A percentile compares a stretch with the other conserved stretches of the same genome.
Conservation (phyloP, 2,113 vertebrate genomes). For the Rhynchomys soricoides region DNA sequence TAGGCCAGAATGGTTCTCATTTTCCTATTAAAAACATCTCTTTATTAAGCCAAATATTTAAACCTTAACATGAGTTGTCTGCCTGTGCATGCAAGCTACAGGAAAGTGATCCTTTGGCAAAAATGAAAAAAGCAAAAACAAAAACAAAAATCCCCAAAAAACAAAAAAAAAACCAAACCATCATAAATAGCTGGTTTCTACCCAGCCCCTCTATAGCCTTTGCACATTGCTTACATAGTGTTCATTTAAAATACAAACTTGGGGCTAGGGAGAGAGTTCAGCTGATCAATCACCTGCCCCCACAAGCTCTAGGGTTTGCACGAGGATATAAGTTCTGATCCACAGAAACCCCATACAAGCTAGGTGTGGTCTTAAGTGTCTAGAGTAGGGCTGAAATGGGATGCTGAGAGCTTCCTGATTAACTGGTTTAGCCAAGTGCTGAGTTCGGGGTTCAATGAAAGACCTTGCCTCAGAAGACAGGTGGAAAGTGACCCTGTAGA, state of each 20-base stretch:
- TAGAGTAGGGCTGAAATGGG: neutral
- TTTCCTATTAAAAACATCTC: neutral
- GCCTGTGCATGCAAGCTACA: neutral
- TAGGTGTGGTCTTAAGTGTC: neutral
- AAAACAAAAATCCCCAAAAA: neutral
- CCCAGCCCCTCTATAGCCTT: accelerated
- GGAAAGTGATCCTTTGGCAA: neutral
- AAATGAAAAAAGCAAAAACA: neutral
- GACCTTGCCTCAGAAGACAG: neutral
- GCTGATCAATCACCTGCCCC: neutral
- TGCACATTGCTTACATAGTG: neutral
- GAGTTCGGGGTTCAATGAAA: neutral
- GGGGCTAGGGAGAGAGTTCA: neutral
- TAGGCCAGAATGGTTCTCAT: neutral
- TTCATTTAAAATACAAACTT: neutral
- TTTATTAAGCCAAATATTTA: neutral
- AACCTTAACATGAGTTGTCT: neutral
- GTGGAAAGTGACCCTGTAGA: too few species aligned
- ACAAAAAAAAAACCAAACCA: too few species aligned
- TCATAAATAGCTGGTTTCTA: neutral
- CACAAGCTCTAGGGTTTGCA: neutral
- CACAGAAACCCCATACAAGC: neutral
- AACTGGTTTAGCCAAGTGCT: neutral
- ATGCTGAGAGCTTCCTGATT: neutral
- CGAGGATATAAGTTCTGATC: neutral